Evolutionary conservation across 2,797 vertebrate species (phyloP).

Genomic region (Pangasius krempfi): DNA sequence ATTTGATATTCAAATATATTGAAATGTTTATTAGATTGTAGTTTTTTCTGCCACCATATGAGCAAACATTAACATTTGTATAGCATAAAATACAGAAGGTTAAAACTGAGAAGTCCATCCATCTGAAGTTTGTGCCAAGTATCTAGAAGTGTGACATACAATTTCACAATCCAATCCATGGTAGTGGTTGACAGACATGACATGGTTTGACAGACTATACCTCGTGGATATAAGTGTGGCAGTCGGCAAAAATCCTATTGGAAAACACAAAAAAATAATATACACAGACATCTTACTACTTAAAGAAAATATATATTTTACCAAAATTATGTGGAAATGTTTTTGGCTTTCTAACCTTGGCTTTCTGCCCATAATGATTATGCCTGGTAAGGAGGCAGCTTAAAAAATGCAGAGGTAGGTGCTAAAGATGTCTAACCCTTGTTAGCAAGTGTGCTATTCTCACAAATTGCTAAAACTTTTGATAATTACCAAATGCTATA

Average conservation of each 20-base stretch:
- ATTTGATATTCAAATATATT: neutral
- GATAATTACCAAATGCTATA: neutral
- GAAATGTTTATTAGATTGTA: neutral
- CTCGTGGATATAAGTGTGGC: neutral
- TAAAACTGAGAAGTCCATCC: neutral
- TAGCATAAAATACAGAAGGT: neutral
- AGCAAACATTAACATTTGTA: neutral
- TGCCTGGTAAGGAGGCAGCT: too few relatives aligned
- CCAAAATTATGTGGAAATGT: neutral
- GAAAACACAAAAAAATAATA: neutral
- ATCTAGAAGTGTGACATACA: neutral
- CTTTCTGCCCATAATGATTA: neutral
- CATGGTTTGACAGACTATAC: neutral
- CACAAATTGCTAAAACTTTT: neutral
- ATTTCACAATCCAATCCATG: neutral
- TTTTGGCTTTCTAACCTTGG: neutral
- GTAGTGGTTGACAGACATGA: neutral
- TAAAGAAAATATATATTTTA: neutral
- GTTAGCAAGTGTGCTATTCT: neutral
- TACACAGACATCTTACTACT: neutral
- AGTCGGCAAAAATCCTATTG: neutral
- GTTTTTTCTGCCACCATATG: neutral
- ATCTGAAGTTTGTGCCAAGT: neutral
- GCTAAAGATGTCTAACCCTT: neutral
- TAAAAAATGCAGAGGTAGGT: neutral